A percentile compares a stretch with the other conserved stretches of the same genome.
These are phyloP conservation scores for Mastomys coucha DNA, from an alignment of 2,113 vertebrate genomes.

Conservation along the genomic window DNA sequence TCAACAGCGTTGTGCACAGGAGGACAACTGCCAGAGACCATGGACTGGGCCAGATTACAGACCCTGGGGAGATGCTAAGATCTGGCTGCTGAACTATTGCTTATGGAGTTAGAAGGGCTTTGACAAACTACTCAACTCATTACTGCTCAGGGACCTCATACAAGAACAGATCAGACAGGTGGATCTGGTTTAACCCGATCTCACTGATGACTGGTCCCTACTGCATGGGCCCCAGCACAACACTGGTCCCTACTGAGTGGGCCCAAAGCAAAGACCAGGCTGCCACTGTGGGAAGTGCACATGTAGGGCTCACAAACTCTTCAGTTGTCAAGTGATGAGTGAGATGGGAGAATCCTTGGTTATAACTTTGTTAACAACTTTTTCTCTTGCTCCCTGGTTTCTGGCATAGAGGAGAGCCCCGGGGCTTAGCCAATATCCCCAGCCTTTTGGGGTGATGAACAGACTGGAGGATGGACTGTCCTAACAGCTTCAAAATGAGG, in stretches of 20 bases:
- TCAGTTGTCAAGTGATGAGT: not conserved
- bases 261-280: not conserved
- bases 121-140: not conserved
- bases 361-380: not conserved
- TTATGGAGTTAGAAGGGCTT: not conserved
- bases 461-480: not conserved
- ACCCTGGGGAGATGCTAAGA: not conserved
- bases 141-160: not conserved
- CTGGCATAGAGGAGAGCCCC: not conserved
- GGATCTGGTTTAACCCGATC: not conserved
- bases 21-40: accelerated
- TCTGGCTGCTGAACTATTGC: not conserved
- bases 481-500: not conserved
- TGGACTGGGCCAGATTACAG: too few species aligned
- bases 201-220: not conserved
- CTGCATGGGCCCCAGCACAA: not conserved
- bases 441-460: not conserved
- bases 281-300: not conserved
- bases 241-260: not conserved
- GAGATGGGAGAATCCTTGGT: not conserved
- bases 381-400: not conserved
- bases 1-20: not conserved
- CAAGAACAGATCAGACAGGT: not conserved
- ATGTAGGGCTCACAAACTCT: not conserved
- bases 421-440: too few species aligned